Percentiles rank a stretch among this genome's conserved stretches.
phyloP scores from a whole-genome alignment of 2,113 vertebrate species.

The Apeltes quadracus region DNA sequence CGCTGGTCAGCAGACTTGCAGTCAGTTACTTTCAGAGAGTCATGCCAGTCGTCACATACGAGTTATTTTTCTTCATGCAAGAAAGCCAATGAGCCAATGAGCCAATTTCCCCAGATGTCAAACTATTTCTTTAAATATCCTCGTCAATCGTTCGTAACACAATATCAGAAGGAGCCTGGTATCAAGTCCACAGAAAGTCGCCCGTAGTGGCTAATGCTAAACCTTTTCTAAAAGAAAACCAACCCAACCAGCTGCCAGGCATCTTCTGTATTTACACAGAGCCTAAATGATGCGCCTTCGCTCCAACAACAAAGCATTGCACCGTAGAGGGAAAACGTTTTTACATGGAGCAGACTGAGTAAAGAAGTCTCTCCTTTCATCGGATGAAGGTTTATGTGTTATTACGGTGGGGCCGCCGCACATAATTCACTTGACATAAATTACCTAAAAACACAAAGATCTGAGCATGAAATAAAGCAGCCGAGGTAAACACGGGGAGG shows the following conservation, averaged over 20 bases:
- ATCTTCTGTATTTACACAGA: conserved; percentile 1
- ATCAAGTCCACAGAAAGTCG: not conserved
- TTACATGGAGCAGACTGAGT: conserved; percentile 24
- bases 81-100: not conserved
- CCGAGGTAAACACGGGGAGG: conserved; percentile 74
- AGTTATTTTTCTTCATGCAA: not conserved
- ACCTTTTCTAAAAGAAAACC: not conserved
- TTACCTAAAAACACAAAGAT: conserved; percentile 39
- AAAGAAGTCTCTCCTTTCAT: conserved; percentile 41
- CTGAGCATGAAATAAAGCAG: conserved; percentile 19
- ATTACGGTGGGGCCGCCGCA: conserved; percentile 31
- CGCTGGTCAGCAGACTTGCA: not conserved
- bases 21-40: no score
- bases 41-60: no score
- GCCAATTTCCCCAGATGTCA: not conserved
- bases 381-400: conserved; percentile 35
- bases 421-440: conserved; percentile 50
- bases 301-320: conserved; percentile 28
- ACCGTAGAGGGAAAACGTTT: not conserved
- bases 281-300: conserved; percentile 5
- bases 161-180: not conserved
- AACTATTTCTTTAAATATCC: not conserved
- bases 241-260: not conserved
- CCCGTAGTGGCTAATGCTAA: not conserved
- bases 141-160: not conserved